Conservation (phyloP, 2,888 invertebrate genomes). For the Busseola fusca region DNA sequence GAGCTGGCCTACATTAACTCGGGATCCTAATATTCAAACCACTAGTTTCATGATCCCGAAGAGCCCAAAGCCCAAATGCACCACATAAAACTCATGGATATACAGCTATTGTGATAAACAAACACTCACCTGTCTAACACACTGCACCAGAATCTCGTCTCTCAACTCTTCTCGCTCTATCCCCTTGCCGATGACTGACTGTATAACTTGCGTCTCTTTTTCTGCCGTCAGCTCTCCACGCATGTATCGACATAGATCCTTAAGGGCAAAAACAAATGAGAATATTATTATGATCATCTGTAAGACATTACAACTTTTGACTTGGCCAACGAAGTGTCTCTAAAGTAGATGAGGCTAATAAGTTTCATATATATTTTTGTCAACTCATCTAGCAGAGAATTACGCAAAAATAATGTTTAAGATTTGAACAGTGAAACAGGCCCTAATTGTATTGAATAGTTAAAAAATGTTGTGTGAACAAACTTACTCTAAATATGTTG, state of each 20-base stretch:
- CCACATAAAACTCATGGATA: background rate
- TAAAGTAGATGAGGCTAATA: too few species aligned
- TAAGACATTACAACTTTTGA: too few species aligned
- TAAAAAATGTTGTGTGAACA: background rate
- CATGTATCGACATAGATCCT: constrained; percentile 97
- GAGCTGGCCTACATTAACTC: background rate
- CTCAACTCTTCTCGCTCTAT: constrained; percentile 97
- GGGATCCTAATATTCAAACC: background rate
- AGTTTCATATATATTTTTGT: too few species aligned
- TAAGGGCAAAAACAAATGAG: background rate
- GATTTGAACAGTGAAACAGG: too few species aligned
- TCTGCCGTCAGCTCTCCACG: constrained; percentile 96
- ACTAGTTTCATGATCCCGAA: background rate
- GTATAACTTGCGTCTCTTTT: constrained; percentile 94
- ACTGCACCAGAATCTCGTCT: constrained; percentile 97
- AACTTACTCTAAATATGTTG: constrained; percentile 95
- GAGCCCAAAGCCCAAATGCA: too few species aligned
- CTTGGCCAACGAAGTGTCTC: too few species aligned
- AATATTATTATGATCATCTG: background rate
- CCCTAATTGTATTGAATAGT: too few species aligned
- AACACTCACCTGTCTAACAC: constrained; percentile 92
- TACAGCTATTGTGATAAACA: background rate
- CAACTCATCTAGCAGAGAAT: too few species aligned
- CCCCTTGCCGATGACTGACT: constrained; percentile 95
- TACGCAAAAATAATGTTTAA: too few species aligned